These are phyloP conservation scores for Eulemur macaco DNA, from an alignment of 2,113 vertebrate genomes.

Conservation along the genomic window DNA sequence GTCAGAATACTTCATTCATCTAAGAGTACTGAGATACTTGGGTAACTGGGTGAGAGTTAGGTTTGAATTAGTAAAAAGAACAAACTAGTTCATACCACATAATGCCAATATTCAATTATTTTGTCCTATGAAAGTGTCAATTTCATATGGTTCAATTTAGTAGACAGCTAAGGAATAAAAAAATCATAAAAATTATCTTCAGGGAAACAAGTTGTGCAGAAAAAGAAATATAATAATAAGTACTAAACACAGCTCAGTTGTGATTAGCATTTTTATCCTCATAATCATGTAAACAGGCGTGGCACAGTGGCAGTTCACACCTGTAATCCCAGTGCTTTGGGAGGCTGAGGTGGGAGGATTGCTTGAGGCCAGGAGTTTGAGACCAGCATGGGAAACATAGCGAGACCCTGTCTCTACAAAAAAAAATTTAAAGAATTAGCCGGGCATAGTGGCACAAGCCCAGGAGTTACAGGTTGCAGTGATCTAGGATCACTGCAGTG, in stretches of 20 bases:
- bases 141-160: background rate
- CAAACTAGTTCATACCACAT: background rate
- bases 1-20: background rate
- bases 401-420: too few relatives aligned
- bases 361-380: too few relatives aligned
- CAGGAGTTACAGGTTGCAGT: too few relatives aligned
- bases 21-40: background rate
- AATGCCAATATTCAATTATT: background rate
- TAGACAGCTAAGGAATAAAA: background rate
- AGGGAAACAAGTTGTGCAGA: background rate
- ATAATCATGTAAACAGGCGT: background rate
- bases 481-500: too few relatives aligned
- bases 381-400: too few relatives aligned
- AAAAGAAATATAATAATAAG: background rate
- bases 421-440: too few relatives aligned
- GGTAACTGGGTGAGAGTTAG: background rate
- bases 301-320: too few relatives aligned
- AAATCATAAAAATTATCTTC: background rate
- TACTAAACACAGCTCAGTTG: background rate
- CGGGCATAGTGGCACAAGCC: too few relatives aligned
- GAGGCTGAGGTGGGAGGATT: too few relatives aligned
- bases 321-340: too few relatives aligned
- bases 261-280: background rate
- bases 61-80: background rate
- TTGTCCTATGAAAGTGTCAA: background rate